A percentile compares a stretch with the other conserved stretches of the same genome.
These are phyloP conservation scores for Arizona elegans DNA, from an alignment of 2,113 vertebrate species.

Conservation along the genomic window DNA sequence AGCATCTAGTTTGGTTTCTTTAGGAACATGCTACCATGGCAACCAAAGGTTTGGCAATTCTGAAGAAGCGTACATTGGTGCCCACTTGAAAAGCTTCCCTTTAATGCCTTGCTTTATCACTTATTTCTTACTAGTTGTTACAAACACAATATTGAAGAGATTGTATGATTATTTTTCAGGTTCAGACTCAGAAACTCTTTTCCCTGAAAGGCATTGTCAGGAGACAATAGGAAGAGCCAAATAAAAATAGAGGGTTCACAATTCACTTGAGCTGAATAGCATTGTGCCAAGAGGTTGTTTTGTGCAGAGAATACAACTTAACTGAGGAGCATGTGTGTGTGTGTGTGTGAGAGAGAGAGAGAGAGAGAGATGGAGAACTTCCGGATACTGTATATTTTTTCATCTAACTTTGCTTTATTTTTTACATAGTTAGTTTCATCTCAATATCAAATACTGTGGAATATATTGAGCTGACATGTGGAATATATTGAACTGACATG, in stretches of 20 bases:
- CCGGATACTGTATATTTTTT: background rate
- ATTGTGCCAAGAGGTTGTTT: background rate
- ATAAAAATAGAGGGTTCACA: background rate
- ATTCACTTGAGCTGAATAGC: background rate
- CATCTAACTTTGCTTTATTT: background rate
- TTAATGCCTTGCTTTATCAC: background rate
- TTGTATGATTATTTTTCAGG: background rate
- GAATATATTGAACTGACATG: background rate
- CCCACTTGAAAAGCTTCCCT: slow-evolving; percentile 3
- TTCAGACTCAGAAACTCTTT: background rate
- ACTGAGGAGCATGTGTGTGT: background rate
- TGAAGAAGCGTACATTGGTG: slow-evolving; percentile 31
- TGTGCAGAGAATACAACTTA: background rate
- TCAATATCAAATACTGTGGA: background rate
- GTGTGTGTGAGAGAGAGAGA: background rate
- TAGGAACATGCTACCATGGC: slow-evolving; percentile 68
- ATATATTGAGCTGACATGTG: background rate
- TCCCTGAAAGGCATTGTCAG: background rate
- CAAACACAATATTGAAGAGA: background rate
- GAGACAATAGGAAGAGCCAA: background rate
- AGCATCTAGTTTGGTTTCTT: slow-evolving; percentile 65
- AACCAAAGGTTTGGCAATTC: slow-evolving; percentile 56
- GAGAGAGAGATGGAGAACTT: background rate
- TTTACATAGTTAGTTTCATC: background rate
- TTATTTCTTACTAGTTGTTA: slow-evolving; percentile 1